Conservation (phyloP, 2,113 vertebrate species). For the Neoarius graeffei region DNA sequence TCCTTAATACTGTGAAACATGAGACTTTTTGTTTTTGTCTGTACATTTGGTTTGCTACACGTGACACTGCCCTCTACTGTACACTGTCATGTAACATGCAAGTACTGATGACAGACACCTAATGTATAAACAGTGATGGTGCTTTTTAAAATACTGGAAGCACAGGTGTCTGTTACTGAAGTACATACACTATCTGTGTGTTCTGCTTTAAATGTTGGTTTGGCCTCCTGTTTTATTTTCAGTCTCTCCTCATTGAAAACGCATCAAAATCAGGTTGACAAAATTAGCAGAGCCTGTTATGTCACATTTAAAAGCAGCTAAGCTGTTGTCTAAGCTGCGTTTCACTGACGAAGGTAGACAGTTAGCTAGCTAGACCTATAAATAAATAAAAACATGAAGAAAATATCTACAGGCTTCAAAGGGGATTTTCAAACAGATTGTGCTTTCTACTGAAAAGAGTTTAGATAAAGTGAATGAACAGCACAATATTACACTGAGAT, state of each 20-base stretch:
- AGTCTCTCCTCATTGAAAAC: neutral
- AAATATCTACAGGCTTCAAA: neutral
- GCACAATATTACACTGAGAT: no score
- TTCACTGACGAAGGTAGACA: neutral
- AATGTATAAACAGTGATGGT: neutral
- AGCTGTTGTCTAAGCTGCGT: neutral
- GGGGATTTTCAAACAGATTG: no score
- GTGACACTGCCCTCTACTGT: constrained; percentile 11
- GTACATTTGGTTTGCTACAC: neutral
- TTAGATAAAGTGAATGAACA: no score
- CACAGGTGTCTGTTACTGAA: neutral
- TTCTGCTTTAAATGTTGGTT: neutral
- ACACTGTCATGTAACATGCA: neutral
- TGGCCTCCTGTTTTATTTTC: neutral
- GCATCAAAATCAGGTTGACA: neutral
- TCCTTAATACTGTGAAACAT: neutral
- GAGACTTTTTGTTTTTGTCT: neutral
- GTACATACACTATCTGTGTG: neutral
- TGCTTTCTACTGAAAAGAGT: no score
- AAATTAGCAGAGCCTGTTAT: neutral
- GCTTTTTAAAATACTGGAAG: neutral
- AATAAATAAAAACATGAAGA: neutral
- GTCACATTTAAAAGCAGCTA: neutral
- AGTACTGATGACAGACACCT: neutral
- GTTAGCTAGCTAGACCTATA: neutral